Conservation (phyloP, 2,888 invertebrate genomes). For the Hermaeophaga mercurialis region DNA sequence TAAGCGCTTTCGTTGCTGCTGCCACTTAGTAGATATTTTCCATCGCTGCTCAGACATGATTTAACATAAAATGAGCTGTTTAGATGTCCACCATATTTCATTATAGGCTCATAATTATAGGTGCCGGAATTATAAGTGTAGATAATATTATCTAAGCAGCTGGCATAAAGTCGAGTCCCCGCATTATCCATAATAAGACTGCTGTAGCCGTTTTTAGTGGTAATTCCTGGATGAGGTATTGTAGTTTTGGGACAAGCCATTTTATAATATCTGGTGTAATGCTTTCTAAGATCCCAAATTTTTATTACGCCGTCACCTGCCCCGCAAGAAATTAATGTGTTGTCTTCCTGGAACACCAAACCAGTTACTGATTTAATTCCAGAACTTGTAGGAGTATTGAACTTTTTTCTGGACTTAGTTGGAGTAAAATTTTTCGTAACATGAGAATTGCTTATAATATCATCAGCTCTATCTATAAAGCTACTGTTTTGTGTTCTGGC, state of each 20-base stretch:
- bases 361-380: slow-evolving; percentile 80
- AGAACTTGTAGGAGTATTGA: slow-evolving; percentile 48
- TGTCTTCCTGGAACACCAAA: slow-evolving; percentile 80
- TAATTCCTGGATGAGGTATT: slow-evolving; percentile 75
- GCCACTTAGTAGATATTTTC: slow-evolving; percentile 83
- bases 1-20: slow-evolving; percentile 86
- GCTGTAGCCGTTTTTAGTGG: slow-evolving; percentile 75
- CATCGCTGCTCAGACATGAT: slow-evolving; percentile 79
- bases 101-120: slow-evolving; percentile 68
- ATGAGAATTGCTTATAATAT: slow-evolving; percentile 73
- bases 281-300: slow-evolving; percentile 78
- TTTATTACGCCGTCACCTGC: slow-evolving; percentile 87
- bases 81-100: slow-evolving; percentile 73
- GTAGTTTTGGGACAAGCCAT: slow-evolving; percentile 74
- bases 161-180: slow-evolving; percentile 75
- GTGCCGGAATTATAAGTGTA: slow-evolving; percentile 83
- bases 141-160: slow-evolving; percentile 84
- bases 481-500: slow-evolving; percentile 61
- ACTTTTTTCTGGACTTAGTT: slow-evolving; percentile 39
- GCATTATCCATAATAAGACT: slow-evolving; percentile 76
- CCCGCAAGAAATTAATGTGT: slow-evolving; percentile 81
- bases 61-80: slow-evolving; percentile 86
- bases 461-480: slow-evolving; percentile 66
- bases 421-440: slow-evolving; percentile 58
- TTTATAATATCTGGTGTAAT: slow-evolving; percentile 70